Percentiles rank a stretch among this genome's conserved stretches.
These are phyloP conservation scores for Noctua janthina DNA, from an alignment of 2,888 invertebrate genomes.

Conservation along the genomic window DNA sequence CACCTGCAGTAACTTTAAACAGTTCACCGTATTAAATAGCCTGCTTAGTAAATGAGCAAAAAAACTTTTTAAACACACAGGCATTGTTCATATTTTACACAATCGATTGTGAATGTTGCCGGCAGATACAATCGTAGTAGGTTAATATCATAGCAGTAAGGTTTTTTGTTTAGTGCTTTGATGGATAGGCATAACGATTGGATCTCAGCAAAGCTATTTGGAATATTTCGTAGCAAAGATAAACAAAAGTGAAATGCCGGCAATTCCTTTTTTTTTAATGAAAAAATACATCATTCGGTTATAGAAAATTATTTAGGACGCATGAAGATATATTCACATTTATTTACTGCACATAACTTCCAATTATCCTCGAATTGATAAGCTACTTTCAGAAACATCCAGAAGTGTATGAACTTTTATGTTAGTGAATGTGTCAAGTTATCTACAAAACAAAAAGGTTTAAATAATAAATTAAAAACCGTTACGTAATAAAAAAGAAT, in stretches of 20 bases:
- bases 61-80: slow-evolving; percentile 53
- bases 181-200: slow-evolving; percentile 21
- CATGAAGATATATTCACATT: no score
- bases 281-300: not conserved
- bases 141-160: slow-evolving; percentile 61
- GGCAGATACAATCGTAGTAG: slow-evolving; percentile 58
- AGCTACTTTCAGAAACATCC: not conserved
- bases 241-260: not conserved
- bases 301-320: not conserved
- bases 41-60: slow-evolving; percentile 54
- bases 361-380: not conserved
- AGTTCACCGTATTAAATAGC: slow-evolving; percentile 50
- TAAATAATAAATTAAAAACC: not conserved
- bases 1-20: slow-evolving; percentile 58
- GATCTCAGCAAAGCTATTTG: slow-evolving; percentile 25
- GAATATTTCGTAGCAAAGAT: not conserved
- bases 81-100: slow-evolving; percentile 62
- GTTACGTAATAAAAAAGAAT: slow-evolving; percentile 6
- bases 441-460: slow-evolving; percentile 5
- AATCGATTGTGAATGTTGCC: slow-evolving; percentile 53
- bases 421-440: not conserved
- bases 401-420: not conserved
- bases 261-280: not conserved
- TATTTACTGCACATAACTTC: no score
- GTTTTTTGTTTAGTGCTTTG: slow-evolving; percentile 43